Conservation (phyloP, 1,140 invertebrate species). For the Papilio dardanus region DNA sequence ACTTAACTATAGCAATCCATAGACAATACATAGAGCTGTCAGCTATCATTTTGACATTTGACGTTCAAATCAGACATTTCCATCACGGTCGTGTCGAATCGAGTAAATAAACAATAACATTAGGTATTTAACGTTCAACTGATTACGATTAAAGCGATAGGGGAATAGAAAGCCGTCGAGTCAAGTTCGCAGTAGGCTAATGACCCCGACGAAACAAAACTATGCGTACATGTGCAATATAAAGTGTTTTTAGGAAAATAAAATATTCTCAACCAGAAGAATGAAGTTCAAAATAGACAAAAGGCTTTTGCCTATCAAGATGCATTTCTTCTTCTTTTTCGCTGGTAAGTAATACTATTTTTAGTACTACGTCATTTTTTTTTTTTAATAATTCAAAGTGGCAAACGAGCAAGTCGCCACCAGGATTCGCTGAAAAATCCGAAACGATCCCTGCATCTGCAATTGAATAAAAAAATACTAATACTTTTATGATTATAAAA, state of each 20-base stretch:
- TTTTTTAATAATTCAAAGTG: no score
- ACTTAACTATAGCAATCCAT: background rate
- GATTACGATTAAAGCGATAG: constrained; percentile 43
- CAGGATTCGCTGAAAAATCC: no score
- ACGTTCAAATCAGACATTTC: background rate
- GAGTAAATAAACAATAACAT: constrained; percentile 49
- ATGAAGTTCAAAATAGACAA: constrained; percentile 85
- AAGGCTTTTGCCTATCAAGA: constrained; percentile 88
- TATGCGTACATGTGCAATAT: background rate
- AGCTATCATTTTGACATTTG: constrained; percentile 13
- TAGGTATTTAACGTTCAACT: constrained; percentile 39
- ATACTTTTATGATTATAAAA: background rate
- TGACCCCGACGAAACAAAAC: constrained; percentile 13
- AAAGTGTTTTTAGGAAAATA: constrained; percentile 8
- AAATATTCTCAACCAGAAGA: constrained; percentile 28
- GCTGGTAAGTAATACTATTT: constrained; percentile 84
- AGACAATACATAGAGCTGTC: background rate
- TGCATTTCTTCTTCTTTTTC: constrained; percentile 92
- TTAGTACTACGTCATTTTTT: background rate
- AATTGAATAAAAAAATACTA: background rate
- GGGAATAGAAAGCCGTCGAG: constrained; percentile 47
- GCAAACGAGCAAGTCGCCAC: no score
- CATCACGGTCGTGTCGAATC: background rate
- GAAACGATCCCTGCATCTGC: no score
- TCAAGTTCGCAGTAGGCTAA: constrained; percentile 36